Percentiles rank a stretch among this genome's conserved stretches.
phyloP scores from a whole-genome alignment of 2,113 vertebrate species.

The Conger conger region DNA sequence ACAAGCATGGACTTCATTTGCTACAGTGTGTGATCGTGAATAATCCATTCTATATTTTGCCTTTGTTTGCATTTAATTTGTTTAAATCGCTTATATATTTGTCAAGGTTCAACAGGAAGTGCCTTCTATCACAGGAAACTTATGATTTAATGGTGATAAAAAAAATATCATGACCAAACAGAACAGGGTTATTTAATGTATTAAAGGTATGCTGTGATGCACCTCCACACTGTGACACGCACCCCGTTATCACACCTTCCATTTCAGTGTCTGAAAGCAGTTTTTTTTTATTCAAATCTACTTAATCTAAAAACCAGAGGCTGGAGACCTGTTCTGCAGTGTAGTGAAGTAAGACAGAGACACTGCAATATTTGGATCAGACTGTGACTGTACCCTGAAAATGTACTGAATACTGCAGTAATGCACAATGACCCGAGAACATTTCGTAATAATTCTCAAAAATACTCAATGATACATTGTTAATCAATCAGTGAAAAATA shows the following conservation, averaged over 20 bases:
- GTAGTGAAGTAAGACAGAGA: background rate
- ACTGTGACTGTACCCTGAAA: slow-evolving; percentile 6
- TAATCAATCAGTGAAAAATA: background rate
- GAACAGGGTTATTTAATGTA: background rate
- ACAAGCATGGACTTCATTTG: slow-evolving; percentile 2
- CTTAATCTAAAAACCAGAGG: background rate
- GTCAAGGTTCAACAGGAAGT: background rate
- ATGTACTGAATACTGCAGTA: background rate
- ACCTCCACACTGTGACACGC: background rate
- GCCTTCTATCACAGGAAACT: slow-evolving; percentile 6
- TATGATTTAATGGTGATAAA: background rate
- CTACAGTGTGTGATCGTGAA: background rate
- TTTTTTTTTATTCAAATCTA: background rate
- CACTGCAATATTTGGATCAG: background rate
- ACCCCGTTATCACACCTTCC: background rate
- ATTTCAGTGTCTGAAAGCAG: background rate
- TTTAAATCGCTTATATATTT: slow-evolving; percentile 6
- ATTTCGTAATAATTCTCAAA: background rate
- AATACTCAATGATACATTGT: background rate
- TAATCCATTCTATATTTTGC: background rate
- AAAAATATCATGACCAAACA: background rate
- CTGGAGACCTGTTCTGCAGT: background rate
- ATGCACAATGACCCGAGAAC: background rate
- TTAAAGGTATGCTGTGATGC: background rate
- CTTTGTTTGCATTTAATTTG: background rate